phyloP scores from a whole-genome alignment of 2,888 invertebrate genomes.

The Caenorhabditis macrosperma region DNA sequence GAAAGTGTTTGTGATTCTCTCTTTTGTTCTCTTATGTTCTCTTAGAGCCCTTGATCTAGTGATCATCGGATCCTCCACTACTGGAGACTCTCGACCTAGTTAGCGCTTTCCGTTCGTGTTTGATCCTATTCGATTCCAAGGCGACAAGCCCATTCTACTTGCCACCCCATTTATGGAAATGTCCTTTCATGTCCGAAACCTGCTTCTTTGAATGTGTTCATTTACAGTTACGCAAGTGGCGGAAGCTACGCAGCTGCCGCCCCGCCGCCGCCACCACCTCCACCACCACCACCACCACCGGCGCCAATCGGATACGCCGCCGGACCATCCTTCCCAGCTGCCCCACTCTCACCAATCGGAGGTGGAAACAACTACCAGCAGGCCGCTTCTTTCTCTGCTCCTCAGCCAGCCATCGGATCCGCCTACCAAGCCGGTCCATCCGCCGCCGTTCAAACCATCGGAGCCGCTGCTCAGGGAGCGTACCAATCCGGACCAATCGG shows the following conservation, averaged over 20 bases:
- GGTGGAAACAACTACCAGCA: slow-evolving; percentile 8
- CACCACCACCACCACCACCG: slow-evolving; percentile 51
- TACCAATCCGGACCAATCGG: background rate
- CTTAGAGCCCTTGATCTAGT: background rate
- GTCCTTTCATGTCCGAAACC: slow-evolving; percentile 39
- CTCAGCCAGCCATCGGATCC: background rate
- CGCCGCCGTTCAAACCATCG: no score
- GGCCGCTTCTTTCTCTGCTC: background rate
- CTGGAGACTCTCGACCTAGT: slow-evolving; percentile 8
- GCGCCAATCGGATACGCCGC: slow-evolving; percentile 36
- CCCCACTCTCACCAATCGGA: slow-evolving; percentile 9
- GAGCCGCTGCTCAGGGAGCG: slow-evolving; percentile 4
- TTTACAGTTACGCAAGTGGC: slow-evolving; percentile 52
- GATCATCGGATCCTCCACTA: background rate
- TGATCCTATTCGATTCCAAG: slow-evolving; percentile 1
- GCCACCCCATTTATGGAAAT: slow-evolving; percentile 48
- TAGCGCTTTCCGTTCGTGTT: background rate
- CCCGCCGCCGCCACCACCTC: slow-evolving; percentile 47
- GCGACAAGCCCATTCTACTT: slow-evolving; percentile 40
- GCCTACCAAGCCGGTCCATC: slow-evolving; percentile 40
- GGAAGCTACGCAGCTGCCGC: slow-evolving; percentile 44
- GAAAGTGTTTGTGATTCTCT: background rate
- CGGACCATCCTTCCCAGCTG: slow-evolving; percentile 43
- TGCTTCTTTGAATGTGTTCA: slow-evolving; percentile 24
- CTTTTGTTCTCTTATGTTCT: background rate